Conservation (phyloP, 2,113 vertebrate species). For the Microtus oregoni region DNA sequence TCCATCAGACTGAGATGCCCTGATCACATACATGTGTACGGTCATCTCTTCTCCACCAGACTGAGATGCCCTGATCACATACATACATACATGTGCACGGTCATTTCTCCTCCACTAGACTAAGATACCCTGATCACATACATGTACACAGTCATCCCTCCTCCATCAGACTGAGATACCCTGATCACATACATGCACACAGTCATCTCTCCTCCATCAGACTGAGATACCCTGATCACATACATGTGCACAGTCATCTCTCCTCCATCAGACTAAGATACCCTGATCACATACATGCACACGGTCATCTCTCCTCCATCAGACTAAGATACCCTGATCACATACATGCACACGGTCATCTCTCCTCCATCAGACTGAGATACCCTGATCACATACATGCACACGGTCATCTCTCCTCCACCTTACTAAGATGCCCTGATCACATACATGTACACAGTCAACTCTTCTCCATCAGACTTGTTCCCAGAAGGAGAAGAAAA, state of each 20-base stretch:
- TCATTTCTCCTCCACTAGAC: not conserved
- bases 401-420: not conserved
- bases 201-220: not conserved
- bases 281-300: not conserved
- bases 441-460: not conserved
- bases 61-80: not conserved
- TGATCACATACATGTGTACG: not conserved
- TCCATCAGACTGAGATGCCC: not conserved
- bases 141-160: not conserved
- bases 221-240: not conserved
- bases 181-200: no score
- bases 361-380: not conserved
- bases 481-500: not conserved
- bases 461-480: not conserved
- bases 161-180: not conserved
- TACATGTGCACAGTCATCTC: no score
- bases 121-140: not conserved
- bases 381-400: no score
- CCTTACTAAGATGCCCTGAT: no score
- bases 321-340: no score
- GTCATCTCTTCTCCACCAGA: not conserved
- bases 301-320: not conserved
- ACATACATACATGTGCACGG: not conserved
- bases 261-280: no score
- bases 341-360: not conserved